Conservation (phyloP, 2,888 invertebrate genomes). For the Dicranocentrus wangi region DNA sequence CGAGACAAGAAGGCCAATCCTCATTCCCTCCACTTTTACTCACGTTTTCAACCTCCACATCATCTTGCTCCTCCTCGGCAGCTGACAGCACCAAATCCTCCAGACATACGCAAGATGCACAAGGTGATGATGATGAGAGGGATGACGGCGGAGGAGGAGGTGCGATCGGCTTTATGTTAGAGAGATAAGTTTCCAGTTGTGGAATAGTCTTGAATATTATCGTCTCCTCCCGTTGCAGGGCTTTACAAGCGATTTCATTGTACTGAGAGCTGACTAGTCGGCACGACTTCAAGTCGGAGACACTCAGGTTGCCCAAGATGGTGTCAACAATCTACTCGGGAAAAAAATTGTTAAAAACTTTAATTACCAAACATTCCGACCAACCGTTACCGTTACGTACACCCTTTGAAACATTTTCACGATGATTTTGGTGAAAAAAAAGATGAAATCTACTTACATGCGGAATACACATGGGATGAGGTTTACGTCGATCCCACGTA, state of each 20-base stretch:
- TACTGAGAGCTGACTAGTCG: slow-evolving; percentile 66
- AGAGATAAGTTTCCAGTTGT: slow-evolving; percentile 58
- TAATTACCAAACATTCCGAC: too few relatives aligned
- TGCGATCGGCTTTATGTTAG: slow-evolving; percentile 61
- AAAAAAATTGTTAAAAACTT: too few relatives aligned
- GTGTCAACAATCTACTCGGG: slow-evolving; percentile 58
- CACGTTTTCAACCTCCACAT: slow-evolving; percentile 19
- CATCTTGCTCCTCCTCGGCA: slow-evolving; percentile 20
- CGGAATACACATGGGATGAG: slow-evolving; percentile 68
- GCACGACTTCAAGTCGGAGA: slow-evolving; percentile 57
- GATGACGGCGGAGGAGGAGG: slow-evolving; percentile 16
- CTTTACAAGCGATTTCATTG: slow-evolving; percentile 65
- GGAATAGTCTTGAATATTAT: slow-evolving; percentile 58
- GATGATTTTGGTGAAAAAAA: too few relatives aligned
- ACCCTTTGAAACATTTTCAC: too few relatives aligned
- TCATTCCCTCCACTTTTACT: slow-evolving; percentile 3
- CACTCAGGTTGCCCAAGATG: slow-evolving; percentile 50
- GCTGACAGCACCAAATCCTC: slow-evolving; percentile 26
- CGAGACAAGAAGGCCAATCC: slow-evolving; percentile 29
- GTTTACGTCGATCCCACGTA: slow-evolving; percentile 62
- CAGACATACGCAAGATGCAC: slow-evolving; percentile 8
- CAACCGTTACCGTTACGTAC: too few relatives aligned
- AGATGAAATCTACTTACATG: slow-evolving; percentile 60
- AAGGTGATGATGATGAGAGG: slow-evolving; percentile 4
- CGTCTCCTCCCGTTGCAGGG: slow-evolving; percentile 58